Percentiles rank a stretch among this genome's conserved stretches.
phyloP scores from a whole-genome alignment of 2,113 vertebrate genomes.

The Dicaeum eximium region DNA sequence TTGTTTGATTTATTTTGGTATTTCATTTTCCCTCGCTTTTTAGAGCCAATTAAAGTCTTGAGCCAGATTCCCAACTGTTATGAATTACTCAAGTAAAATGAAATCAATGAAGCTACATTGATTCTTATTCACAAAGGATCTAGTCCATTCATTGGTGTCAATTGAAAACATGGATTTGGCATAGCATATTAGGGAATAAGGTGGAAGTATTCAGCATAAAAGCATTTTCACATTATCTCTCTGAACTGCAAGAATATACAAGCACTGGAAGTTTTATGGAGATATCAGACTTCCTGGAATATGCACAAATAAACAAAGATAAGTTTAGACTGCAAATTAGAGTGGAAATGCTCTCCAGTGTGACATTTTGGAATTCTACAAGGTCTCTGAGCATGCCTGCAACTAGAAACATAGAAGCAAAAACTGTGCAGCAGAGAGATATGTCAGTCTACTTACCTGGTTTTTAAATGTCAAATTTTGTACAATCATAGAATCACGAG shows the following conservation, averaged over 20 bases:
- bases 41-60: slow-evolving; percentile 1
- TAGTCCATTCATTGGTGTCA: background rate
- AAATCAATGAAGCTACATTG: slow-evolving; percentile 13
- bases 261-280: background rate
- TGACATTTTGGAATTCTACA: background rate
- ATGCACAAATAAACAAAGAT: background rate
- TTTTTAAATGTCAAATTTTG: background rate
- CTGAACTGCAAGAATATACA: background rate
- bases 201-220: background rate
- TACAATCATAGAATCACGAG: background rate
- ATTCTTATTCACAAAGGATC: background rate
- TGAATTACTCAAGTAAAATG: slow-evolving; percentile 4
- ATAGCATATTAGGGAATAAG: background rate
- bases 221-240: slow-evolving; percentile 1
- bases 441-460: background rate
- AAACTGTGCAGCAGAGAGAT: background rate
- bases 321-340: background rate
- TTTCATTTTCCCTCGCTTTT: background rate
- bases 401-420: background rate
- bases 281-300: background rate
- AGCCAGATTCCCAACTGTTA: background rate
- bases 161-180: background rate
- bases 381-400: background rate
- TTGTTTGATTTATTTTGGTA: slow-evolving; percentile 2
- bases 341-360: background rate